Base-by-base conservation (phyloP, 2,797 vertebrate genomes). In the Leuciscus waleckii region DNA sequence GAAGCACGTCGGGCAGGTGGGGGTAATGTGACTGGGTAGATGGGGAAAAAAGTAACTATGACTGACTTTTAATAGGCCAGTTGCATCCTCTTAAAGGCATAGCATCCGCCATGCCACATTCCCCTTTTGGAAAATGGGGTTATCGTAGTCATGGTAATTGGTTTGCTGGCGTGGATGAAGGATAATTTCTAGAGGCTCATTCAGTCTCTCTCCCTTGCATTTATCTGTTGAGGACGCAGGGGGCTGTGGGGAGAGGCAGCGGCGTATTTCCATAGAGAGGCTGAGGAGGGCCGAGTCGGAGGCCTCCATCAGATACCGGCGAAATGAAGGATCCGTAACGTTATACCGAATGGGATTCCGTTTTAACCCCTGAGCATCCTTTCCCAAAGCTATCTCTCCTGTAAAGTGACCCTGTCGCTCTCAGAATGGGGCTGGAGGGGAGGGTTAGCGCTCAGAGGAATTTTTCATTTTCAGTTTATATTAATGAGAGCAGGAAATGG, bases 141-240 rank as follows among this genome's bases (percentile, higher is more conserved):
- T 95, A 95, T 95, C 94, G 94, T 95, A 93, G 94, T 95, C 94
- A 94, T 95, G 92, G 94, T 95, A 95, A 96, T 96, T 95, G 94
- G 93, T 95, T 95, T 94, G 94, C 94, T 93, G 94, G 92, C 92
- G 91, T 94, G 93, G 94, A 95, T 94, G 93, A 92, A 89, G 93
- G 94, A 94, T 95, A 91, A 95, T 95, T 95, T 89, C 92, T 93
- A 94, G 94, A 95, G 94, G 92, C 94, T 95, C 93, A 94, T 95
- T 95, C 93, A 93, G 92, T 91, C 91, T 92, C 92, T 54, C 92
- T 93, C 92, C 82, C 91, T 91, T 91, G 91, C 92, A 94, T 95
- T 95, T 95, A 95, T 95, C 94, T 94, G 93, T 93, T 92, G 94
- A 92, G 92, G 93, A 94, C 87, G 88, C 85, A 85, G 68, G 29